A percentile compares a stretch with the other conserved stretches of the same genome.
These are phyloP conservation scores for Drosophila setifemur DNA, from an alignment of 1,140 invertebrate genomes.

Conservation along the genomic window DNA sequence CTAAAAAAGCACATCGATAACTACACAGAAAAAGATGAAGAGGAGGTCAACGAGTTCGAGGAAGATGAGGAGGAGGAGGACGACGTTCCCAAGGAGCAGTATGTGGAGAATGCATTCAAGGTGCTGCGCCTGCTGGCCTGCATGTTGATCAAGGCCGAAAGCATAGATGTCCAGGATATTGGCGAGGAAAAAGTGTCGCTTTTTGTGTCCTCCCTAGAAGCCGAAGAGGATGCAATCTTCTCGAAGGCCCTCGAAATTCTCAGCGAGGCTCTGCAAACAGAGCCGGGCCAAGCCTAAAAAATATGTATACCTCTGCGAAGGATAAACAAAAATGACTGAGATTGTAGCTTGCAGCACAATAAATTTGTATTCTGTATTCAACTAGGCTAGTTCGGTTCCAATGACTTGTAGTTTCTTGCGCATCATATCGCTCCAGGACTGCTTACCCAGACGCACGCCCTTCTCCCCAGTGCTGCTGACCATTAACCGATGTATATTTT, in stretches of 20 bases:
- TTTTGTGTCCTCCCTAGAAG: constrained; percentile 34
- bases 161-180: constrained; percentile 46
- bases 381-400: not conserved
- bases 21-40: constrained; percentile 45
- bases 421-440: constrained; percentile 72
- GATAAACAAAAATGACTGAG: constrained; percentile 58
- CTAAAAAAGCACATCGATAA: constrained; percentile 53
- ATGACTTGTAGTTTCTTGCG: constrained; percentile 22
- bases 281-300: constrained; percentile 59
- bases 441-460: constrained; percentile 69
- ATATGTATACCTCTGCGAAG: constrained; percentile 26
- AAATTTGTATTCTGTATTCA: constrained; percentile 33
- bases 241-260: constrained; percentile 55
- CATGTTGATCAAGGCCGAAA: constrained; percentile 41
- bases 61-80: constrained; percentile 65
- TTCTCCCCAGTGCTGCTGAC: constrained; percentile 38
- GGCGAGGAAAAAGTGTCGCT: constrained; percentile 30
- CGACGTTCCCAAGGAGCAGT: constrained; percentile 57
- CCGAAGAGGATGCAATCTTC: constrained; percentile 49
- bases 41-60: constrained; percentile 57
- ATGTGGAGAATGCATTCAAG: constrained; percentile 61
- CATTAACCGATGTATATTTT: constrained; percentile 26
- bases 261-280: constrained; percentile 23
- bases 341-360: constrained; percentile 65
- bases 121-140: constrained; percentile 49